These are phyloP conservation scores for Acanthococcus lagerstroemiae DNA, from an alignment of 2,888 invertebrate species.

Conservation along the genomic window DNA sequence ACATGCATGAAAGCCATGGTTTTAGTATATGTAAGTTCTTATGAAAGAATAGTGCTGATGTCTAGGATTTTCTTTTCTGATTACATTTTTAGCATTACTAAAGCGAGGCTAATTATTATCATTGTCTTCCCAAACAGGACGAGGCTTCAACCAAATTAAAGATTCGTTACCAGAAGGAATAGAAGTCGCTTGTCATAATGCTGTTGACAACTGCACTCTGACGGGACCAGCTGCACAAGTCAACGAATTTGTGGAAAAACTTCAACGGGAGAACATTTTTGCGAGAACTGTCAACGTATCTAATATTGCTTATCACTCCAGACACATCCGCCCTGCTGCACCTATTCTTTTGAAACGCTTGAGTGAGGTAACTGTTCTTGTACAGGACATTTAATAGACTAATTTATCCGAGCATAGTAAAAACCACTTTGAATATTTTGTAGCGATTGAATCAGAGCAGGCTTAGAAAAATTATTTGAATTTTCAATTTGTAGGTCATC, in stretches of 20 bases:
- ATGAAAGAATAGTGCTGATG: neutral
- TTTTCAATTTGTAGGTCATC: neutral
- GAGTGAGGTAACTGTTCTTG: slow-evolving; percentile 40
- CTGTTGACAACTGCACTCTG: slow-evolving; percentile 63
- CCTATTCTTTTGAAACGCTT: slow-evolving; percentile 43
- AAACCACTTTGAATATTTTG: no score
- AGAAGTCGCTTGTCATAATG: slow-evolving; percentile 71
- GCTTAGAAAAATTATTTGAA: neutral
- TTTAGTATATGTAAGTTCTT: neutral
- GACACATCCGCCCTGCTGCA: slow-evolving; percentile 44
- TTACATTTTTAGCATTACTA: neutral
- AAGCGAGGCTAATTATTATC: neutral
- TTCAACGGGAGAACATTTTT: slow-evolving; percentile 41
- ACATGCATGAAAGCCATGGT: no score
- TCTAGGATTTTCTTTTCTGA: neutral
- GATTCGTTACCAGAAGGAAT: slow-evolving; percentile 46
- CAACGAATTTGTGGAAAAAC: slow-evolving; percentile 48
- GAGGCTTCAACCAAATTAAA: slow-evolving; percentile 37
- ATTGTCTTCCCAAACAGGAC: slow-evolving; percentile 35
- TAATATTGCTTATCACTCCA: slow-evolving; percentile 39
- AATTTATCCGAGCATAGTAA: no score
- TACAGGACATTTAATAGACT: slow-evolving; percentile 54
- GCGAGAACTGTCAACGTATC: slow-evolving; percentile 38
- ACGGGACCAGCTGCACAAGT: slow-evolving; percentile 60
- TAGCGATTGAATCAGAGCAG: no score